Evolutionary conservation across 2,113 vertebrate genomes (phyloP).

Genomic region (Andinoacara biseriatus): DNA sequence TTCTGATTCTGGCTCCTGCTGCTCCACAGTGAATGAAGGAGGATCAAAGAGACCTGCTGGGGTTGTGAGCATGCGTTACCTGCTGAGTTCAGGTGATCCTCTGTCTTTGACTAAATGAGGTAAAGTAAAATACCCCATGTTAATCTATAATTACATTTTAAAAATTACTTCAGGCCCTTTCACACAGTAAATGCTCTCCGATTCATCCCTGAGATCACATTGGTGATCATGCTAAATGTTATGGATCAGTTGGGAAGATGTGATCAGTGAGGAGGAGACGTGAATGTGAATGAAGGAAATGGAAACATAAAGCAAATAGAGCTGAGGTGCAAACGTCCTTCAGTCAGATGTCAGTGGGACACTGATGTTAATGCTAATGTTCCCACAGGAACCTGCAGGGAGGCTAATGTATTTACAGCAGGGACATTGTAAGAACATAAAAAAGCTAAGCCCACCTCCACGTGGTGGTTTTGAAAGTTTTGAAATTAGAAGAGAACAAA

Average conservation of each 20-base stretch:
- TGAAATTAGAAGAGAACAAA: background rate
- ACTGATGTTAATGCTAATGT: slow-evolving; percentile 22
- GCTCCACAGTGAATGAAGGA: background rate
- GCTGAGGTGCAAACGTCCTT: background rate
- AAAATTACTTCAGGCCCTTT: accelerated
- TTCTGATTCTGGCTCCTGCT: background rate
- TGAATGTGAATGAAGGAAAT: background rate
- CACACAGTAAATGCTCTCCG: background rate
- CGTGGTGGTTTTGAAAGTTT: background rate
- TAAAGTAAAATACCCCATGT: no score
- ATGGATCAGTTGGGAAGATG: background rate
- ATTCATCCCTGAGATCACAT: background rate
- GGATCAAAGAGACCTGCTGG: background rate
- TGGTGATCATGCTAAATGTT: background rate
- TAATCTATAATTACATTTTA: background rate
- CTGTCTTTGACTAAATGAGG: background rate
- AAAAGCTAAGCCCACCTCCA: background rate
- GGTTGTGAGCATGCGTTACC: background rate
- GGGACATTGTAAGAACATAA: background rate
- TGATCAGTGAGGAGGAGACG: background rate
- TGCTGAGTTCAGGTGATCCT: slow-evolving; percentile 2
- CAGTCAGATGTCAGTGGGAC: background rate
- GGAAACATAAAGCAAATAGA: background rate
- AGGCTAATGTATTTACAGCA: slow-evolving; percentile 6
- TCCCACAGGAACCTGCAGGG: slow-evolving; percentile 2